Evolutionary conservation across 2,888 invertebrate species (phyloP), one percentile per base, ranked within the genome.

Genomic region (Drosophila neotestacea): DNA sequence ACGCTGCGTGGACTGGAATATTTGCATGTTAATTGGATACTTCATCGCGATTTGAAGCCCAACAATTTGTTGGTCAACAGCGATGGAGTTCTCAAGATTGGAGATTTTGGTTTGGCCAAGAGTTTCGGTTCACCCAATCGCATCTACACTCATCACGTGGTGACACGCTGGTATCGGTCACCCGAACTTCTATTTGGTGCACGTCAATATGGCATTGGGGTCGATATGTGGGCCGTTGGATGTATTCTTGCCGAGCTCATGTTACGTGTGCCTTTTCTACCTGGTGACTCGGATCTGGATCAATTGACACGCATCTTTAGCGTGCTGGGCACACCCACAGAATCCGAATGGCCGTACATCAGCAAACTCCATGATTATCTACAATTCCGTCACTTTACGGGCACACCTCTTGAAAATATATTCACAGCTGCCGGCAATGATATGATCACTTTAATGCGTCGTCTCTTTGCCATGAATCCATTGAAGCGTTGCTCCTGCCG

Each of bases 161-260:
- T 99, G 0, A 99, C 99, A 1, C 94, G 97, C 71, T 98, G 97
- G 97, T 98, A 97, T 92, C 95, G 98, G 94, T 96, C 93, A 32
- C 99, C 99, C 1, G 99, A 99, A 92, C 93, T 99, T 34, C 93
- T 99, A 39, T 99, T 97, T 93, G 99, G 99, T 22, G 98, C 99
- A 0, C 94, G 97, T 50, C 96, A 97, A 90, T 99, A 99, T 92
- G 97, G 98, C 11, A 97, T 96, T 10, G 98, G 98, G 2, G 97
- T 99, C 13, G 99, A 99, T 91, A 98, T 99, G 94, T 99, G 99
- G 99, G 99, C 99, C 4, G 95, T 98, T 10, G 99, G 99, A 4
- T 99, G 99, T 92, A 99, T 99, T 90, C 92, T 99, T 72, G 99
- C 98, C 0, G 99, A 99, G 93, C 93, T 99, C 22, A 93, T 98